Conservation (phyloP, 2,797 vertebrate species). For the Denticeps clupeoides region DNA sequence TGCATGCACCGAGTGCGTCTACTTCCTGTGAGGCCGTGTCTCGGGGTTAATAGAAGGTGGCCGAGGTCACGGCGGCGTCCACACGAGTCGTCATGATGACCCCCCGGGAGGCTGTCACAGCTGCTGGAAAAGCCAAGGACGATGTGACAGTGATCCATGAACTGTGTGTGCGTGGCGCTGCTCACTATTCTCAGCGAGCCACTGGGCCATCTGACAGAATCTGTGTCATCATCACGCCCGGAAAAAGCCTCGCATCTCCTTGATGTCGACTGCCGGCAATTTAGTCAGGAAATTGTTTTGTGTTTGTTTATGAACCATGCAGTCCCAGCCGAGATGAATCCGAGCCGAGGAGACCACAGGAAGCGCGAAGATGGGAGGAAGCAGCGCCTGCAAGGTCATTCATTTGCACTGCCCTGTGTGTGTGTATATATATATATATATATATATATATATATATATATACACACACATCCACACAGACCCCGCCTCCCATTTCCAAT, state of each 20-base stretch:
- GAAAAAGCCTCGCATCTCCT: slow-evolving; percentile 22
- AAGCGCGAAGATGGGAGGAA: neutral
- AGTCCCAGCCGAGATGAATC: slow-evolving; percentile 45
- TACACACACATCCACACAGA: neutral
- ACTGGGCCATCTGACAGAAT: slow-evolving; percentile 7
- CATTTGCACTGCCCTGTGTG: neutral
- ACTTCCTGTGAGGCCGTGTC: too few species aligned
- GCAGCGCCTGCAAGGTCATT: slow-evolving; percentile 16
- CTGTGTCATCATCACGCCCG: slow-evolving; percentile 12
- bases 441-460: slow-evolving; percentile 1
- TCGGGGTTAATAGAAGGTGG: too few species aligned
- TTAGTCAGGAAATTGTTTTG: slow-evolving; percentile 47
- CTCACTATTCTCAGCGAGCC: neutral
- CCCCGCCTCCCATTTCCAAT: slow-evolving; percentile 17
- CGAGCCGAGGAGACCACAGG: slow-evolving; percentile 25
- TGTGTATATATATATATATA: slow-evolving; percentile 1
- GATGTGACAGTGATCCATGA: too few species aligned
- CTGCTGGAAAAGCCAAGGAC: too few species aligned
- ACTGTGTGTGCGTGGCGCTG: neutral
- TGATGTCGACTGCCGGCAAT: slow-evolving; percentile 32
- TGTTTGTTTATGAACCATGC: slow-evolving; percentile 48
- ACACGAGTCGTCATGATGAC: too few species aligned
- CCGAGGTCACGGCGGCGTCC: too few species aligned
- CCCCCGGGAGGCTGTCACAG: too few species aligned
- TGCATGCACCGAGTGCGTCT: too few species aligned